phyloP scores from a whole-genome alignment of 1,140 invertebrate genomes.

The Plectrocnemia conspersa region DNA sequence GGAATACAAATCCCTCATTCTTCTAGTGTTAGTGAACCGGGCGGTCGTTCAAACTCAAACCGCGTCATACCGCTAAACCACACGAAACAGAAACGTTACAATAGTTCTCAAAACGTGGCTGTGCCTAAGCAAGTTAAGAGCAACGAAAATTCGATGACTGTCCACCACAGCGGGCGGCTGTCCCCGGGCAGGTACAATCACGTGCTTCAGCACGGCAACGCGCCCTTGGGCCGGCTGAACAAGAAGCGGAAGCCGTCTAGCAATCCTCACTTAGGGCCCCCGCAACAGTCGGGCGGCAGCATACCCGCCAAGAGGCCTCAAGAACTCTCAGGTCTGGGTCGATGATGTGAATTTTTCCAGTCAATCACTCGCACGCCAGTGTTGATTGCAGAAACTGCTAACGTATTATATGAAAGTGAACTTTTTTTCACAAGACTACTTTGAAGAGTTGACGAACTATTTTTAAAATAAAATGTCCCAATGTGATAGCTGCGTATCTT shows the following conservation, averaged over 20 bases:
- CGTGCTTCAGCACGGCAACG: neutral
- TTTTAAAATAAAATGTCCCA: too few species aligned
- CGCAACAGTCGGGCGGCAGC: conserved; percentile 2
- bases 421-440: too few species aligned
- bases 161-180: conserved; percentile 15
- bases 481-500: too few species aligned
- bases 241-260: conserved; percentile 30
- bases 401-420: too few species aligned
- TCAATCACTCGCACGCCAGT: neutral
- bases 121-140: conserved; percentile 7
- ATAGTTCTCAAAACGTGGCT: conserved; percentile 28
- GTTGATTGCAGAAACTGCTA: too few species aligned
- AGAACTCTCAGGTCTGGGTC: conserved; percentile 15
- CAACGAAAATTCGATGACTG: neutral
- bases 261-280: neutral
- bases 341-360: conserved; percentile 23
- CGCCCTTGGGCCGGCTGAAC: conserved; percentile 5
- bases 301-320: conserved; percentile 14
- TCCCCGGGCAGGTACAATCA: conserved; percentile 21
- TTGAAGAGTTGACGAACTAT: too few species aligned
- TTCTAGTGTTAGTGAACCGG: conserved; percentile 29
- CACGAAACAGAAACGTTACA: conserved; percentile 26
- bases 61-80: conserved; percentile 10
- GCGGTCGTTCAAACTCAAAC: conserved; percentile 18
- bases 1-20: conserved; percentile 16